Evolutionary conservation across 1,140 invertebrate species (phyloP), one percentile per base, ranked within the genome.

Genomic region (Trinorchestia longiramus): DNA sequence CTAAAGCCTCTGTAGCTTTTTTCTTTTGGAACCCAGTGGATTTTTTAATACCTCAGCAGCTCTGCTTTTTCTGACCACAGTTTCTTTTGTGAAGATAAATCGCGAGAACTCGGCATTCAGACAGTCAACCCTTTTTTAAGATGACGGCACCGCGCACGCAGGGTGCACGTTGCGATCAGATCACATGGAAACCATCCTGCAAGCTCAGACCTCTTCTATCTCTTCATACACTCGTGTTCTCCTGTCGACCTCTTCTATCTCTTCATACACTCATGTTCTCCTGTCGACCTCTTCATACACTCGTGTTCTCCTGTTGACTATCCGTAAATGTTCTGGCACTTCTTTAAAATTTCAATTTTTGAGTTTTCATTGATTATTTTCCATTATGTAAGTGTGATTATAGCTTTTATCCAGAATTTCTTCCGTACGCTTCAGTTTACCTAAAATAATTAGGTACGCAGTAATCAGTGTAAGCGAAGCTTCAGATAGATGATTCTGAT

Each of bases 1-100:
- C 92, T 94, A 94, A 17, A 94, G 92, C 92, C 44, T 94, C 92
- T 94, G 92, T 94, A 94, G 92, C 92, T 94, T 94, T 94, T n/a
- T 94, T 94, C 92, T 40, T 94, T 45, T 47, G 92, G 92, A 94
- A 45, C 92, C 92, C 43, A 19, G 92, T 94, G 92, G 92, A 94
- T 94, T 94, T 94, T 94, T 94, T 94, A 94, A 94, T 94, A 36
- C 92, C 92, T 47, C 92, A 94, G 43, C 47, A 45, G 92, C 92
- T 94, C 92, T 15, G 11, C 36, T 45, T 94, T 94, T 94, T 94
- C 43, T n/a, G 44, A 94, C 92, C 41, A 44, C 36, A 94, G 92
- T 94, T 94, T 44, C 92, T 47, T 45, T 94, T 94, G 92, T 94
- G 44, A n/a, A 94, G 92, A 94, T 44, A 94, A 47, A 94, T 94